These are phyloP conservation scores for Erebia ligea DNA, from an alignment of 2,888 invertebrate genomes.

Conservation along the genomic window DNA sequence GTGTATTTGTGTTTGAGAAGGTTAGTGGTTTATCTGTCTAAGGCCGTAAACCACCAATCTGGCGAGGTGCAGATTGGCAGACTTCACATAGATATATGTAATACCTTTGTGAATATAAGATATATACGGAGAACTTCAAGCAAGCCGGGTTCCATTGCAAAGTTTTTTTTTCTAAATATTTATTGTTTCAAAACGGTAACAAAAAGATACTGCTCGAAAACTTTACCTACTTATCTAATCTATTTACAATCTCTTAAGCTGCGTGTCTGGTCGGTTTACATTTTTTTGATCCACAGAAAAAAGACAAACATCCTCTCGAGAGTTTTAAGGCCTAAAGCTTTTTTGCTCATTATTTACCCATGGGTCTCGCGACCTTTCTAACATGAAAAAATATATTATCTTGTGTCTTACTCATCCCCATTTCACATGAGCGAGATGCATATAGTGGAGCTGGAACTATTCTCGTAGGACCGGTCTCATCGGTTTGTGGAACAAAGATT, in stretches of 20 bases:
- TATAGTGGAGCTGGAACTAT: slow-evolving; percentile 26
- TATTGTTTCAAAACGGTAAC: not conserved
- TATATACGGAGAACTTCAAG: too few relatives aligned
- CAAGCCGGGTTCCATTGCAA: too few relatives aligned
- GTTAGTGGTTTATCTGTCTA: too few relatives aligned
- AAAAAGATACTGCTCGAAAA: not conserved
- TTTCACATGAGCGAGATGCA: slow-evolving; percentile 24
- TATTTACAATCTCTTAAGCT: slow-evolving; percentile 13
- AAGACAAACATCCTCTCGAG: slow-evolving; percentile 20
- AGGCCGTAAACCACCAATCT: too few relatives aligned
- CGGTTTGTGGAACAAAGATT: slow-evolving; percentile 66
- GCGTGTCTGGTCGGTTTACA: not conserved
- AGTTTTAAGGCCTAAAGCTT: slow-evolving; percentile 2
- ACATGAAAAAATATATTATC: slow-evolving; percentile 6
- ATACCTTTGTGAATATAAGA: too few relatives aligned
- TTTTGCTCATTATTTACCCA: slow-evolving; percentile 19
- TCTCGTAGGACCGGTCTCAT: slow-evolving; percentile 58
- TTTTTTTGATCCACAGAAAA: slow-evolving; percentile 9
- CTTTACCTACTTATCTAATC: not conserved
- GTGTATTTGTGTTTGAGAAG: too few relatives aligned
- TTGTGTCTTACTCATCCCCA: slow-evolving; percentile 23
- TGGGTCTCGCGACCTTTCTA: slow-evolving; percentile 16
- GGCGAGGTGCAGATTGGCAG: too few relatives aligned
- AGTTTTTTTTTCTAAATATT: not conserved
- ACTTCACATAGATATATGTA: too few relatives aligned